Conservation (phyloP, 2,888 invertebrate species). For the Metacarcinus magister region DNA sequence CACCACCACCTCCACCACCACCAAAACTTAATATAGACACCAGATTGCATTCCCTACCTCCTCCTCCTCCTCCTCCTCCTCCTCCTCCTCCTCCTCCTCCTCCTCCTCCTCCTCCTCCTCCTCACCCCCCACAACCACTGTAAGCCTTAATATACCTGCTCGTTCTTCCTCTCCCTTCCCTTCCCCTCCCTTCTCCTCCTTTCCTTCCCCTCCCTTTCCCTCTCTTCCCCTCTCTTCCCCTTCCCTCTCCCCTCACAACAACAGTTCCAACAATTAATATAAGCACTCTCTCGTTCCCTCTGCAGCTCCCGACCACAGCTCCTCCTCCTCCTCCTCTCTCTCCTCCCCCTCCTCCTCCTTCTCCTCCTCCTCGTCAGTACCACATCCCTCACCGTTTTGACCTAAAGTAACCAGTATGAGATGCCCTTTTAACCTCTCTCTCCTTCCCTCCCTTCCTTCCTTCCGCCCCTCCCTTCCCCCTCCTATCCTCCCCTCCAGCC, state of each 20-base stretch:
- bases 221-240: not conserved
- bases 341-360: not conserved
- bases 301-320: slow-evolving; percentile 12
- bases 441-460: not conserved
- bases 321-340: not conserved
- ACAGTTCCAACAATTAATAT: slow-evolving; percentile 26
- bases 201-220: too few relatives aligned
- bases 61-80: not conserved
- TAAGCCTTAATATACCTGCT: not conserved
- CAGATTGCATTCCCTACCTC: slow-evolving; percentile 5
- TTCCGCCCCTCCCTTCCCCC: not conserved
- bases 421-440: not conserved
- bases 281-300: not conserved
- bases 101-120: not conserved
- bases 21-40: slow-evolving; percentile 11
- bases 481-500: not conserved
- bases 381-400: not conserved
- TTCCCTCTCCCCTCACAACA: not conserved
- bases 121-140: not conserved
- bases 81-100: slow-evolving; percentile 9
- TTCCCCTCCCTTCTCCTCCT: not conserved
- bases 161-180: not conserved
- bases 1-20: too few relatives aligned
- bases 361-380: not conserved
- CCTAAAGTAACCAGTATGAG: not conserved